Percentiles rank a stretch among this genome's conserved stretches.
Conservation (phyloP, 37 sponge, comb jelly and placozoan species). For the Spongilla lacustris region DNA sequence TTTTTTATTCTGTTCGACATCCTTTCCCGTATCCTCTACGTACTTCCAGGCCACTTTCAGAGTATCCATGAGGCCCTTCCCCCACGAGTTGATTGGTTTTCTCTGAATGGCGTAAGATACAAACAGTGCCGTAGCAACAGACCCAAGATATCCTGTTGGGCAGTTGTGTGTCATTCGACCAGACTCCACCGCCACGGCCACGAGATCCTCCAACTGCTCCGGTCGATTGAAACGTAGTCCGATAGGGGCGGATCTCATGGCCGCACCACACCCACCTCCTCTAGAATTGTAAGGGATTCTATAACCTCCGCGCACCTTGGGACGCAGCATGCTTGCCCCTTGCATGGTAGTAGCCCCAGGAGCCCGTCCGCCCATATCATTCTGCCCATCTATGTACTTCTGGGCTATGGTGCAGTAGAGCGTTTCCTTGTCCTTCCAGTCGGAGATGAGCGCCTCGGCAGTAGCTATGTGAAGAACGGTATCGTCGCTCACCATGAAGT, state of each 20-base stretch:
- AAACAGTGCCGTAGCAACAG: slow-evolving; percentile 79
- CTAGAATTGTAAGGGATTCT: slow-evolving; percentile 62
- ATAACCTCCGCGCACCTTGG: slow-evolving; percentile 38
- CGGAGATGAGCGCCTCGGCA: slow-evolving; percentile 73
- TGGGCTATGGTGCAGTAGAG: slow-evolving; percentile 64
- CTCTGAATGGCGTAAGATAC: slow-evolving; percentile 81
- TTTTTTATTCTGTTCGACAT: slow-evolving; percentile 57
- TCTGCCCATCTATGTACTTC: slow-evolving; percentile 67
- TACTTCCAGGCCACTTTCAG: slow-evolving; percentile 67
- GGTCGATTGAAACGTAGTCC: slow-evolving; percentile 76
- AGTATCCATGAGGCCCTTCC: slow-evolving; percentile 65
- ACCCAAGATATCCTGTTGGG: slow-evolving; percentile 85
- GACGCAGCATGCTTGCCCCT: slow-evolving; percentile 25
- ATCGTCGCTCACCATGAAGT: slow-evolving; percentile 79
- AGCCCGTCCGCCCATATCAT: slow-evolving; percentile 78
- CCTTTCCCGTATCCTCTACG: slow-evolving; percentile 46
- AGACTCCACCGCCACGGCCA: slow-evolving; percentile 79
- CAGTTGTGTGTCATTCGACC: slow-evolving; percentile 93
- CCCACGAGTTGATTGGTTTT: slow-evolving; percentile 74
- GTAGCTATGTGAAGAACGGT: slow-evolving; percentile 90
- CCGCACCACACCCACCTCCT: slow-evolving; percentile 93
- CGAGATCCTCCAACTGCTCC: slow-evolving; percentile 56
- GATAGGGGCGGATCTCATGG: slow-evolving; percentile 85
- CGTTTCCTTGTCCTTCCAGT: slow-evolving; percentile 56
- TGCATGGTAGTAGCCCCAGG: slow-evolving; percentile 69